These are phyloP conservation scores for Xestobium rufovillosum DNA, from an alignment of 2,888 invertebrate genomes.

Conservation along the genomic window DNA sequence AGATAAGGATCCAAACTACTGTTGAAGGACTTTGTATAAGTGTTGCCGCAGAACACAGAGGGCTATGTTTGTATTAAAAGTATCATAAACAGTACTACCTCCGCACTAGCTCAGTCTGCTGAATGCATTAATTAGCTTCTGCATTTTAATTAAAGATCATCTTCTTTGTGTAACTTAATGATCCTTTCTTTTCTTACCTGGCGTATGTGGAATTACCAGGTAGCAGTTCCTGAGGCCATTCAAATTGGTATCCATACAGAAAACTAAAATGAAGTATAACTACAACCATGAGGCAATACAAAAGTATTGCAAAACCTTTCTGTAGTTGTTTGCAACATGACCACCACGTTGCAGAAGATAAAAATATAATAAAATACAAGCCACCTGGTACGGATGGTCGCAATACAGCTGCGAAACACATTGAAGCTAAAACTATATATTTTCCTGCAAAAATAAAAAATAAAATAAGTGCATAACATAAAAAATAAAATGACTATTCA, in stretches of 20 bases:
- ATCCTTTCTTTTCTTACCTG: conserved; percentile 50
- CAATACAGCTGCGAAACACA: conserved; percentile 68
- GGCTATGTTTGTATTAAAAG: too few species aligned
- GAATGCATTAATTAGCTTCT: too few species aligned
- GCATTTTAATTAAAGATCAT: too few species aligned
- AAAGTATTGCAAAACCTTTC: conserved; percentile 67
- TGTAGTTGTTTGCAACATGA: conserved; percentile 70
- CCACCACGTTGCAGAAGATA: conserved; percentile 81
- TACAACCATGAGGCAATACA: conserved; percentile 65
- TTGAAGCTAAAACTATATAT: conserved; percentile 54
- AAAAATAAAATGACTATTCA: too few species aligned
- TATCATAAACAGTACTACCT: too few species aligned
- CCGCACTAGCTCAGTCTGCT: too few species aligned
- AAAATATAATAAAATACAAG: conserved; percentile 80
- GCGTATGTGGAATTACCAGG: conserved; percentile 62
- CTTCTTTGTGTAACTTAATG: too few species aligned
- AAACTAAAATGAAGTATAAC: conserved; percentile 66
- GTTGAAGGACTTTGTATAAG: too few species aligned
- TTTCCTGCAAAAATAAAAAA: conserved; percentile 49
- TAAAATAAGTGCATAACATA: background rate
- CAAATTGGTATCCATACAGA: conserved; percentile 76
- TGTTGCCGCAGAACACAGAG: too few species aligned
- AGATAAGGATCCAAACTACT: too few species aligned
- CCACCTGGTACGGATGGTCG: conserved; percentile 78
- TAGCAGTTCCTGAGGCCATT: conserved; percentile 67